Conservation (phyloP, 2,888 invertebrate genomes). For the Drosophila subsilvestris region DNA sequence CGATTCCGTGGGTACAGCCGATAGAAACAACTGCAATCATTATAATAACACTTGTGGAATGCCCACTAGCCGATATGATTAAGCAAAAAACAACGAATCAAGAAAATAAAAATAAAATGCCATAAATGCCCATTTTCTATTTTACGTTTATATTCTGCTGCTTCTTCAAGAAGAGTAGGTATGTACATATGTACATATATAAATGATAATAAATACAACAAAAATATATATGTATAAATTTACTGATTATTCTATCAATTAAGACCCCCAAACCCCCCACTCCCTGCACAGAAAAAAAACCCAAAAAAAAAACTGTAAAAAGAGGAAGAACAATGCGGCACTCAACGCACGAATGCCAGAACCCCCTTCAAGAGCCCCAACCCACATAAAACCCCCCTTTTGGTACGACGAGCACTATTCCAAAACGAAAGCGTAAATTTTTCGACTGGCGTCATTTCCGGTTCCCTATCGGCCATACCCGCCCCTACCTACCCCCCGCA, state of each 20-base stretch:
- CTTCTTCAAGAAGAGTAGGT: conserved; percentile 28
- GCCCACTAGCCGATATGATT: conserved; percentile 43
- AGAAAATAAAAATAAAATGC: conserved; percentile 5
- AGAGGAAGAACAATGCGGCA: background rate
- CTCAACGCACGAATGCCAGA: conserved; percentile 7
- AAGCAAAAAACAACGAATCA: conserved; percentile 12
- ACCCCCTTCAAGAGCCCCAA: background rate
- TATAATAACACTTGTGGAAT: conserved; percentile 51
- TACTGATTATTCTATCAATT: conserved; percentile 57
- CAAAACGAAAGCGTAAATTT: conserved; percentile 37
- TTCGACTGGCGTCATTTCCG: conserved; percentile 56
- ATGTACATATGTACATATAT: too few species aligned
- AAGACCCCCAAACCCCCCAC: conserved; percentile 25
- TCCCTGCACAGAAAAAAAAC: background rate
- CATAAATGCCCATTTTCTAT: conserved; percentile 32
- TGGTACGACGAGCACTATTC: background rate
- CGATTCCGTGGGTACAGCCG: conserved; percentile 1
- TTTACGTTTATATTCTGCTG: conserved; percentile 31
- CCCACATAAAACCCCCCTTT: background rate
- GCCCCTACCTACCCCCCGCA: background rate
- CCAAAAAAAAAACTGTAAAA: background rate
- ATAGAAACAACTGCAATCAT: conserved; percentile 40
- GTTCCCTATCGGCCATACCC: conserved; percentile 22
- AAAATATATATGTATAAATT: conserved; percentile 17
- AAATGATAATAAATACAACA: conserved; percentile 17